These are phyloP conservation scores for Eulemur rufifrons DNA, from an alignment of 2,113 vertebrate species.

Conservation along the genomic window DNA sequence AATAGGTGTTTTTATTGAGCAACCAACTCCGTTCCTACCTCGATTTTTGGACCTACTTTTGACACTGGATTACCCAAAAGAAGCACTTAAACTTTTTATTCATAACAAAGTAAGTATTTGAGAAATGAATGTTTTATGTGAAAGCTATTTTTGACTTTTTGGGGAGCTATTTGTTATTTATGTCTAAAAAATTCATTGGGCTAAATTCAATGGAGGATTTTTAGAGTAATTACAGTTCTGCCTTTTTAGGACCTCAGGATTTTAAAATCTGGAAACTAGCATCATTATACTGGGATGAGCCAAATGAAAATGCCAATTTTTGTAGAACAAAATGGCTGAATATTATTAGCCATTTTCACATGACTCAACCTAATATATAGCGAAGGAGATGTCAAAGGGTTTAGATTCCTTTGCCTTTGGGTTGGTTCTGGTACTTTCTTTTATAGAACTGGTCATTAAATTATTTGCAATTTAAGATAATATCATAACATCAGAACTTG, in stretches of 20 bases:
- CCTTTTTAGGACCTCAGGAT: background rate
- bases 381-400: background rate
- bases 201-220: background rate
- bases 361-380: background rate
- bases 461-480: background rate
- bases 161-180: background rate
- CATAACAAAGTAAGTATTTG: conserved; percentile 95
- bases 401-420: background rate
- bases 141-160: background rate
- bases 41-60: conserved; percentile 93
- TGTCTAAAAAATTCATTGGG: background rate
- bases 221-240: background rate
- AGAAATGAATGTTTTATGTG: background rate
- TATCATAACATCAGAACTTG: background rate
- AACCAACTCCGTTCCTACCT: conserved; percentile 97
- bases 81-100: conserved; percentile 93
- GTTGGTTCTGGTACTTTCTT: background rate
- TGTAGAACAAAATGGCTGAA: background rate
- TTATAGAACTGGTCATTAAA: background rate
- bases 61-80: conserved; percentile 93
- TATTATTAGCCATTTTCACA: background rate
- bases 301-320: background rate
- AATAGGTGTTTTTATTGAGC: conserved; percentile 96
- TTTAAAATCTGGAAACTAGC: background rate
- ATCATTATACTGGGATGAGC: background rate